phyloP scores from a whole-genome alignment of 1,140 invertebrate genomes.

The Drosophila tristis region DNA sequence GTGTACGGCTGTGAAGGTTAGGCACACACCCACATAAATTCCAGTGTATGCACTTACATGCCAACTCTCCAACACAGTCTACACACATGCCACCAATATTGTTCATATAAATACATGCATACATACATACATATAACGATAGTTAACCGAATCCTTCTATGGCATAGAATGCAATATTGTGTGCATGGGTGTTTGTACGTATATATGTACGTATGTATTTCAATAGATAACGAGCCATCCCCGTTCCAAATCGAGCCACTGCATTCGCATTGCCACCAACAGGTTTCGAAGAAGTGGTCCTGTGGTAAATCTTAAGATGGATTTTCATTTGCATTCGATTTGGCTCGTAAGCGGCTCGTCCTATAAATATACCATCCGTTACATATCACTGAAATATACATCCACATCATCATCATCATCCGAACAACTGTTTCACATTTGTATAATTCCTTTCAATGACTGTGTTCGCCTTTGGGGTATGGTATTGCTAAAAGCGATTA shows the following conservation, averaged over 20 bases:
- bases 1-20: constrained; percentile 43
- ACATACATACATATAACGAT: constrained; percentile 8
- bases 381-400: not conserved
- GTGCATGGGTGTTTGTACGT: constrained; percentile 50
- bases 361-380: not conserved
- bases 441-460: too few relatives aligned
- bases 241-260: constrained; percentile 16
- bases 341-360: constrained; percentile 21
- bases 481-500: too few relatives aligned
- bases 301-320: not conserved
- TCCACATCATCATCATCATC: not conserved
- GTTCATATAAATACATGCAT: constrained; percentile 34
- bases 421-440: too few relatives aligned
- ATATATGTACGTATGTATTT: constrained; percentile 20
- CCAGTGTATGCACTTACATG: constrained; percentile 16
- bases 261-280: not conserved
- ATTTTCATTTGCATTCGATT: constrained; percentile 18
- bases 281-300: constrained; percentile 28
- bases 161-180: constrained; percentile 50
- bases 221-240: constrained; percentile 8
- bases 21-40: constrained; percentile 18
- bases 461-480: too few relatives aligned
- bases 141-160: constrained; percentile 24
- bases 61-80: constrained; percentile 9
- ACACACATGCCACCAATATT: constrained; percentile 33